These are phyloP conservation scores for Oithona nana DNA, from an alignment of 2,888 invertebrate genomes.

Conservation along the genomic window DNA sequence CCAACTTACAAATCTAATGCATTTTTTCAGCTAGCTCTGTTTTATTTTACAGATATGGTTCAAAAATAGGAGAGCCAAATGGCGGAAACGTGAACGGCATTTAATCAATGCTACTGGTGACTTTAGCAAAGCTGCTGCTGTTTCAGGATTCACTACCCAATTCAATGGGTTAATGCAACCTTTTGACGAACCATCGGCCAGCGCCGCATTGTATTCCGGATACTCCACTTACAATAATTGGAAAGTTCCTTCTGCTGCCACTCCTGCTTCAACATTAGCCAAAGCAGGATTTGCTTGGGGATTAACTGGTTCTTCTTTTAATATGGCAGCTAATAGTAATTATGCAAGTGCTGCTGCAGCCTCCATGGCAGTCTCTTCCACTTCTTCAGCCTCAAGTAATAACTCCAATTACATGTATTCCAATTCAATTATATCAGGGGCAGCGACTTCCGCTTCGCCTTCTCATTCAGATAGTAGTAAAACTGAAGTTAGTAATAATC, in stretches of 20 bases:
- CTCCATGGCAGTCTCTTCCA: background rate
- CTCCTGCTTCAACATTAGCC: conserved; percentile 45
- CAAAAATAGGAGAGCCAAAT: conserved; percentile 91
- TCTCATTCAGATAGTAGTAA: background rate
- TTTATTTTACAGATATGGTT: conserved; percentile 89
- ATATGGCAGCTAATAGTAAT: background rate
- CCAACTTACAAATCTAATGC: too few species aligned
- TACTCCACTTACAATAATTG: conserved; percentile 83
- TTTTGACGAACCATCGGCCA: conserved; percentile 61
- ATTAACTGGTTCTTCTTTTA: conserved; percentile 17
- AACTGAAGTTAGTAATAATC: background rate
- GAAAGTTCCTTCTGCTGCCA: conserved; percentile 52
- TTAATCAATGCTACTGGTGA: conserved; percentile 67
- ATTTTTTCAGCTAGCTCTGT: too few species aligned
- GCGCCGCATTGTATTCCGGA: conserved; percentile 67
- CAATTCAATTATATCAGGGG: background rate
- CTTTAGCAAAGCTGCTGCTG: conserved; percentile 19
- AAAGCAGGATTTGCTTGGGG: conserved; percentile 47
- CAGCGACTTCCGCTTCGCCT: too few species aligned
- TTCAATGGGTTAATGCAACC: conserved; percentile 80
- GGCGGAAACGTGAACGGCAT: conserved; percentile 85
- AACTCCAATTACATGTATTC: background rate
- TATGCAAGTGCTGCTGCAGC: background rate
- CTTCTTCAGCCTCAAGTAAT: background rate
- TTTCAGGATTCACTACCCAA: conserved; percentile 51